Conservation (phyloP, 2,888 invertebrate species). For the Cyclophora albipunctata region DNA sequence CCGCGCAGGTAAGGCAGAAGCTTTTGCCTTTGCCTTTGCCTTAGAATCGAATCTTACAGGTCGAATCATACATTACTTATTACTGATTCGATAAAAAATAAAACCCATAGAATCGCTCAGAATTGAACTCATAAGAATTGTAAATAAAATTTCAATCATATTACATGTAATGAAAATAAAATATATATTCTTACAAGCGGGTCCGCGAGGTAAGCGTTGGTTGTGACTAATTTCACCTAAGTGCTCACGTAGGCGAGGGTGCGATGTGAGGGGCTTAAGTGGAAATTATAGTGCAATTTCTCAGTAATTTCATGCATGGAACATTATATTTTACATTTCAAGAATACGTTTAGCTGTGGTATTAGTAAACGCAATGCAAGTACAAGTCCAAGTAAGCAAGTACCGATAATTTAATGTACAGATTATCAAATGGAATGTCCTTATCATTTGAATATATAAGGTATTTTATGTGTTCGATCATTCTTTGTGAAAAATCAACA, state of each 20-base stretch:
- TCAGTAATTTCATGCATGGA: slow-evolving; percentile 26
- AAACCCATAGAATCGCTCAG: too few species aligned
- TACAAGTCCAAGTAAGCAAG: too few species aligned
- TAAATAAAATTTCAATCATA: too few species aligned
- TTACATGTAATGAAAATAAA: slow-evolving; percentile 5
- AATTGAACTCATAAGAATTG: too few species aligned
- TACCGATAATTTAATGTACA: too few species aligned
- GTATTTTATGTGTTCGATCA: slow-evolving; percentile 10
- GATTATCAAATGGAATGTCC: too few species aligned
- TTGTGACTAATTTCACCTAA: slow-evolving; percentile 42
- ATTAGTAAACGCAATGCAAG: too few species aligned
- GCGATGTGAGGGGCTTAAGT: slow-evolving; percentile 39
- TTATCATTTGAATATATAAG: slow-evolving; percentile 7
- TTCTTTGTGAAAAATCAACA: slow-evolving; percentile 22
- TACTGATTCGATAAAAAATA: too few species aligned
- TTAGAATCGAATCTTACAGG: too few species aligned
- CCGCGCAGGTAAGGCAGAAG: too few species aligned
- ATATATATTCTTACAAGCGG: slow-evolving; percentile 30
- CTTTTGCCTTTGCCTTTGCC: too few species aligned
- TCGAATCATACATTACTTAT: too few species aligned
- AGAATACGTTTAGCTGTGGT: slow-evolving; percentile 14
- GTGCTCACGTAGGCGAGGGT: slow-evolving; percentile 46
- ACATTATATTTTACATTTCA: slow-evolving; percentile 20
- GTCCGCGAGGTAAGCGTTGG: slow-evolving; percentile 24
- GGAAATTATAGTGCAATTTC: slow-evolving; percentile 42